phyloP scores from a whole-genome alignment of 2,888 invertebrate species.

The Agrochola circellaris region DNA sequence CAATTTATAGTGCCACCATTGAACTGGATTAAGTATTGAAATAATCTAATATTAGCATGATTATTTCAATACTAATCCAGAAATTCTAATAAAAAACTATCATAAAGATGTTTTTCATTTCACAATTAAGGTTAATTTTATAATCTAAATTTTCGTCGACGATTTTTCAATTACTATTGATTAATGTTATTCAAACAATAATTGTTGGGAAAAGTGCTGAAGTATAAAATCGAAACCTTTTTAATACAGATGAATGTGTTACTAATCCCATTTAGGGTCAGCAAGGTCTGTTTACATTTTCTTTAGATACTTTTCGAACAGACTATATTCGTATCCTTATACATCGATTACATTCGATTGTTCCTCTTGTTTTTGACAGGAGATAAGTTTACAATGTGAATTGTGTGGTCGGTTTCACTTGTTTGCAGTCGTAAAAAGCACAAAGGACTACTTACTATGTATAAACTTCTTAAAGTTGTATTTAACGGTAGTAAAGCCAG shows the following conservation, averaged over 20 bases:
- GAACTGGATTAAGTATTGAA: no score
- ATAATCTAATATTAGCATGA: no score
- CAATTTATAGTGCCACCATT: not conserved
- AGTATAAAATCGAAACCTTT: not conserved
- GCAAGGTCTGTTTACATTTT: not conserved
- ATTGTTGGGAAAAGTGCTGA: not conserved
- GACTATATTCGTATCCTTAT: conserved; percentile 47
- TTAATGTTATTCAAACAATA: not conserved
- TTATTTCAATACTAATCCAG: not conserved
- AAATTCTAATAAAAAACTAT: not conserved
- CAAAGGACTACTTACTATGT: not conserved
- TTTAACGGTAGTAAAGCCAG: not conserved
- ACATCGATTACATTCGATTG: conserved; percentile 27
- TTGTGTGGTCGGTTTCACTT: conserved; percentile 12
- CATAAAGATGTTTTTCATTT: not conserved
- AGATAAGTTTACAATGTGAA: conserved; percentile 40
- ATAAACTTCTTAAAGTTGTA: not conserved
- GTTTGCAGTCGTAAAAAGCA: not conserved
- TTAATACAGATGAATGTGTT: not conserved
- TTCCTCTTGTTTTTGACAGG: conserved; percentile 45
- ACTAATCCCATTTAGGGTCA: not conserved
- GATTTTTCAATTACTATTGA: not conserved
- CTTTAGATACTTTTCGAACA: not conserved
- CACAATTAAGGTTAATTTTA: not conserved
- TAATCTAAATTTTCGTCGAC: not conserved